A percentile compares a stretch with the other conserved stretches of the same genome.
Conservation (phyloP, 2,797 vertebrate genomes). For the Hemibagrus guttatus region DNA sequence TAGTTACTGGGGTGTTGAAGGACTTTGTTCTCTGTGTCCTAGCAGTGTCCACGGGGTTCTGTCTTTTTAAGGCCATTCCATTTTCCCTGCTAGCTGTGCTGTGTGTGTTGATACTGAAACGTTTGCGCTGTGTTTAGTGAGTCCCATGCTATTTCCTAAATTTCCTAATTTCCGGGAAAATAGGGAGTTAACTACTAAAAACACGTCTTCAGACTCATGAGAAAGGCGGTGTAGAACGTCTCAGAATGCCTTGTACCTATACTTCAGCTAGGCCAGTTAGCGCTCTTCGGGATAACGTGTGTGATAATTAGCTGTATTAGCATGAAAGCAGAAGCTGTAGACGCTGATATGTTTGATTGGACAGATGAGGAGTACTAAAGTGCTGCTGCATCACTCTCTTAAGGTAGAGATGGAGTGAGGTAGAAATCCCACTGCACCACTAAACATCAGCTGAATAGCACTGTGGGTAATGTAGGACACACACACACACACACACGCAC, state of each 20-base stretch:
- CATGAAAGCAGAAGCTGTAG: not conserved
- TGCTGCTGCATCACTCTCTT: not conserved
- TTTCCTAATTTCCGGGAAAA: too few species aligned
- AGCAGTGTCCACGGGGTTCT: not conserved
- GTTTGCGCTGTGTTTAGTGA: not conserved
- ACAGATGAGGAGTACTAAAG: not conserved
- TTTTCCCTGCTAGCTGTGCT: too few species aligned
- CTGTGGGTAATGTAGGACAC: not conserved
- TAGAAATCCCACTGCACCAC: not conserved
- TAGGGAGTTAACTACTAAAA: not conserved
- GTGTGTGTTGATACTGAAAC: not conserved
- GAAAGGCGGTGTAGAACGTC: not conserved
- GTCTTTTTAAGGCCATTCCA: not conserved
- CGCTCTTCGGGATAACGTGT: too few species aligned
- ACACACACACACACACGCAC: too few species aligned
- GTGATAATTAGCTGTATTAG: not conserved
- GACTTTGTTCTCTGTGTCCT: conserved; percentile 4
- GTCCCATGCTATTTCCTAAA: not conserved
- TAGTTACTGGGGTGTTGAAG: not conserved
- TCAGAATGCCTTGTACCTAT: not conserved
- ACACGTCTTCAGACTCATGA: not conserved
- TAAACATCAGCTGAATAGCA: not conserved
- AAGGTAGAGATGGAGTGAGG: not conserved
- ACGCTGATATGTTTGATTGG: not conserved
- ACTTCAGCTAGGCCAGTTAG: not conserved